Evolutionary conservation across 2,888 invertebrate genomes (phyloP).

Genomic region (Deilephila elpenor): DNA sequence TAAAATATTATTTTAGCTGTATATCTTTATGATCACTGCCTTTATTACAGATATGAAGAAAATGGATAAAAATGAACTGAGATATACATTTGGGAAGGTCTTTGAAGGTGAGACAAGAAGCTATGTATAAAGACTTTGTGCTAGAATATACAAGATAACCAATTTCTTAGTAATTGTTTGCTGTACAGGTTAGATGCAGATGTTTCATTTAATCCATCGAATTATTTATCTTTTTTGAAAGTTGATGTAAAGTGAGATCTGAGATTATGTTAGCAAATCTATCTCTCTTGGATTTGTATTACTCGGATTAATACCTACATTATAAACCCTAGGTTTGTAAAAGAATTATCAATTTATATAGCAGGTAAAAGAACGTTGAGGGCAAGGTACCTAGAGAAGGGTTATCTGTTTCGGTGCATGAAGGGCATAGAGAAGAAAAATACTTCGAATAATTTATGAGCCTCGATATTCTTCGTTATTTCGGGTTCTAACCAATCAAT

Average conservation of each 20-base stretch:
- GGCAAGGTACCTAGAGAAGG: too few relatives aligned
- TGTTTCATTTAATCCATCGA: not conserved
- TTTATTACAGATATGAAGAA: constrained; percentile 13
- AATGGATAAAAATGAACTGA: not conserved
- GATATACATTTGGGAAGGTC: not conserved
- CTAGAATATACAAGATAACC: not conserved
- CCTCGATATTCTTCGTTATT: too few relatives aligned
- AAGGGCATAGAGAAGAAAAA: too few relatives aligned
- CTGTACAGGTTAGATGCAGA: not conserved
- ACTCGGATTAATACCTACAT: too few relatives aligned
- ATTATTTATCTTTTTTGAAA: not conserved
- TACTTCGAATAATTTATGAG: too few relatives aligned
- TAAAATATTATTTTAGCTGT: not conserved
- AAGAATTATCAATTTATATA: too few relatives aligned
- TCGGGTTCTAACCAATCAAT: too few relatives aligned
- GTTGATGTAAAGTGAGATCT: not conserved
- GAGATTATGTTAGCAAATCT: not conserved
- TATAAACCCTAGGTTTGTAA: too few relatives aligned
- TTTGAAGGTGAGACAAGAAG: not conserved
- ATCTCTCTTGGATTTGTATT: not conserved
- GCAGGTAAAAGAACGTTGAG: too few relatives aligned
- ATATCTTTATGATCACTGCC: not conserved
- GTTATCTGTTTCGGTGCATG: too few relatives aligned
- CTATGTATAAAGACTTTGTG: not conserved
- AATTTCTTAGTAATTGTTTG: not conserved